Conservation (phyloP, 2,888 invertebrate genomes). For the Tetrapedia diversipes region DNA sequence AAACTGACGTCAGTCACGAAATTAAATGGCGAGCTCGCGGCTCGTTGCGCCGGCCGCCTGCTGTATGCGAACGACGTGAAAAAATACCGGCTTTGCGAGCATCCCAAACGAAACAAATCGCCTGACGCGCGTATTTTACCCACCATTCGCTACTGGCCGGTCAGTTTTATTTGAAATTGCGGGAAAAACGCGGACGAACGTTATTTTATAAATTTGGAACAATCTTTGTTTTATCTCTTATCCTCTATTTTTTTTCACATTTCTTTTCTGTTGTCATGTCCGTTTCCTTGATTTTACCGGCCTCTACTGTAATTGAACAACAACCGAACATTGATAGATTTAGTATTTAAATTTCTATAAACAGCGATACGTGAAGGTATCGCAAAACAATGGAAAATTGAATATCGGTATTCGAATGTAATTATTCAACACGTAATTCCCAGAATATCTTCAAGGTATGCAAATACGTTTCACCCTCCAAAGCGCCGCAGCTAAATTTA, state of each 20-base stretch:
- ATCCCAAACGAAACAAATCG: slow-evolving; percentile 48
- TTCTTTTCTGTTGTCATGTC: too few species aligned
- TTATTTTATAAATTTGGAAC: not conserved
- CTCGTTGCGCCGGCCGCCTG: slow-evolving; percentile 39
- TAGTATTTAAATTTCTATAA: too few species aligned
- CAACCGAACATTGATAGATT: too few species aligned
- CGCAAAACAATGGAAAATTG: too few species aligned
- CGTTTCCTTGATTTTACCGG: too few species aligned
- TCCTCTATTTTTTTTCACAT: not conserved
- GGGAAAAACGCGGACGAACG: slow-evolving; percentile 18
- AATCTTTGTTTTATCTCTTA: not conserved
- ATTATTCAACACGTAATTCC: too few species aligned
- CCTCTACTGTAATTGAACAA: too few species aligned
- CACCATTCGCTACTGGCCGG: slow-evolving; percentile 5
- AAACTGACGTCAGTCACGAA: slow-evolving; percentile 69
- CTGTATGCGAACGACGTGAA: slow-evolving; percentile 43
- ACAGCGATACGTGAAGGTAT: too few species aligned
- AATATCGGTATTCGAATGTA: too few species aligned
- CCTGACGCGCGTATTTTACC: slow-evolving; percentile 36
- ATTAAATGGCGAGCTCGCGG: slow-evolving; percentile 74
- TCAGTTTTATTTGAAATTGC: slow-evolving; percentile 19
- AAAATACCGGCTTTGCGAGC: slow-evolving; percentile 47
- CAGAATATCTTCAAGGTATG: too few species aligned
- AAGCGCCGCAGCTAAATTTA: too few species aligned
- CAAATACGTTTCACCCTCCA: too few species aligned